Evolutionary conservation across 2,888 invertebrate species (phyloP).

Genomic region (Octonoba sinensis): DNA sequence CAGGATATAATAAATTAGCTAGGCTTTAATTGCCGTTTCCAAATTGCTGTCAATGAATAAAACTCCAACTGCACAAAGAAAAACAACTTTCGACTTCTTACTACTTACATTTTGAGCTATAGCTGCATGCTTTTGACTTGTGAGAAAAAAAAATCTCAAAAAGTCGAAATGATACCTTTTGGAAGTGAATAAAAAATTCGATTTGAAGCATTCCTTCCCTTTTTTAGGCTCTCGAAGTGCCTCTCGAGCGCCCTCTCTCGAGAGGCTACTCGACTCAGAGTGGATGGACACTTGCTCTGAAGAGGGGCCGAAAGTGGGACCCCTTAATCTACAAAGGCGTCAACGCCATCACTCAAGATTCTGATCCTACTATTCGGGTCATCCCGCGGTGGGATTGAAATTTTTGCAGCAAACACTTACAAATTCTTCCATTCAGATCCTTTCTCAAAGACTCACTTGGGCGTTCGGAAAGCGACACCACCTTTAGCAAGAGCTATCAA

Average conservation of each 20-base stretch:
- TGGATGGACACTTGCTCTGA: constrained; percentile 35
- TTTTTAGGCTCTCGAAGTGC: neutral
- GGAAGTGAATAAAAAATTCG: no score
- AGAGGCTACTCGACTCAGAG: constrained; percentile 34
- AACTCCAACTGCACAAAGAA: no score
- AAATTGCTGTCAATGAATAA: no score
- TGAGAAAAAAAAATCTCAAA: no score
- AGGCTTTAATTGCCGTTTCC: no score
- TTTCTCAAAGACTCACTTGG: constrained; percentile 35
- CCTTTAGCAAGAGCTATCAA: constrained; percentile 53
- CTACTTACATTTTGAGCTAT: no score
- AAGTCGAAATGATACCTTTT: no score
- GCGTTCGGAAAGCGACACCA: constrained; percentile 36
- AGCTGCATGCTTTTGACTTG: no score
- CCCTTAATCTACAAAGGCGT: constrained; percentile 44
- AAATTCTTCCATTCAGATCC: constrained; percentile 34
- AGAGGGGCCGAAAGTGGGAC: constrained; percentile 22
- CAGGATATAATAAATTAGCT: no score
- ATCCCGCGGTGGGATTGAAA: constrained; percentile 27
- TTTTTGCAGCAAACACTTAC: constrained; percentile 55
- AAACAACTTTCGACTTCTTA: no score
- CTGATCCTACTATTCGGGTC: constrained; percentile 4
- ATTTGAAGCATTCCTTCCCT: no score
- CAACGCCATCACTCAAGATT: constrained; percentile 37
- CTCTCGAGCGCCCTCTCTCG: constrained; percentile 10